Conservation (phyloP, 2,797 vertebrate species). For the Pangasius macronema region DNA sequence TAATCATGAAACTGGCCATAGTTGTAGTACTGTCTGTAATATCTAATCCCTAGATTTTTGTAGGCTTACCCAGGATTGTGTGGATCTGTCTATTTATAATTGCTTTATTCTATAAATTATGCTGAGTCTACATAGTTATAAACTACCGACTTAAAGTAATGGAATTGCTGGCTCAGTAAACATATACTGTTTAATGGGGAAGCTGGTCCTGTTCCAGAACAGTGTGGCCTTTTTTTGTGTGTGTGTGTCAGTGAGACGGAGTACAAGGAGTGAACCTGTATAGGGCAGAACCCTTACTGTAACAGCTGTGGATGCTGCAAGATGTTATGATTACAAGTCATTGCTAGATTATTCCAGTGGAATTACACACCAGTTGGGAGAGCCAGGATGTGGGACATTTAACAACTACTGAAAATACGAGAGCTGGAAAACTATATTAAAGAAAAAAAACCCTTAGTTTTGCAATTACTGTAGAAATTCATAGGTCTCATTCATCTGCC, state of each 20-base stretch:
- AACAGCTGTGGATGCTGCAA: not conserved
- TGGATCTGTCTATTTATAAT: not conserved
- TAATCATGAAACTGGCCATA: not conserved
- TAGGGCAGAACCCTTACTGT: not conserved
- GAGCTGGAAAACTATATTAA: not conserved
- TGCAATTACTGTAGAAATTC: not conserved
- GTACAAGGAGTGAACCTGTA: not conserved
- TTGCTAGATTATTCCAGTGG: not conserved
- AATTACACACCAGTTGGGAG: not conserved
- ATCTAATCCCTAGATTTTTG: not conserved
- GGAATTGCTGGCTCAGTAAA: slow-evolving; percentile 34
- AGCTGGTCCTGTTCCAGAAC: slow-evolving; percentile 26
- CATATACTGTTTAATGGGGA: slow-evolving; percentile 37
- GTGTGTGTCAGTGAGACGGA: not conserved
- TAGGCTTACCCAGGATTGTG: not conserved
- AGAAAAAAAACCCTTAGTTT: not conserved
- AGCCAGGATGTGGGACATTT: not conserved
- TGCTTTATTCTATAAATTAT: slow-evolving; percentile 23
- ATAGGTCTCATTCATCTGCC: not conserved
- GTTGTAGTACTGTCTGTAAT: not conserved
- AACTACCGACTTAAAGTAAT: slow-evolving; percentile 40
- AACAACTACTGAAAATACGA: not conserved
- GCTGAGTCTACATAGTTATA: slow-evolving; percentile 28
- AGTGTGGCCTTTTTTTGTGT: not conserved
- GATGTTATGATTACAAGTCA: not conserved